Evolutionary conservation across 2,797 vertebrate species (phyloP).

Genomic region (Leptoclinus maculatus): DNA sequence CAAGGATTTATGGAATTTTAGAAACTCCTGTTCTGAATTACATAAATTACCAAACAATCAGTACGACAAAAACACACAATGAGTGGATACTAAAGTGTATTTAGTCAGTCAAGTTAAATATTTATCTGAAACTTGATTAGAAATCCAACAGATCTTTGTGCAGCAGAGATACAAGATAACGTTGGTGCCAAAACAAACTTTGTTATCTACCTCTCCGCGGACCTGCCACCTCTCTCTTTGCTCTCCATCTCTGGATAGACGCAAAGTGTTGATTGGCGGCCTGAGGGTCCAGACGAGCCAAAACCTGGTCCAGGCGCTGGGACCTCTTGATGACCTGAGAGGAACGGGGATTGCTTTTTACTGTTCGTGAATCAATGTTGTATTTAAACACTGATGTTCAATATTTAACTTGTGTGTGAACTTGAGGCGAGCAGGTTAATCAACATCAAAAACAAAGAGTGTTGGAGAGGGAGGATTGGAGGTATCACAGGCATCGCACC

Average conservation of each 20-base stretch:
- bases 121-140: not conserved
- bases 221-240: constrained; percentile 75
- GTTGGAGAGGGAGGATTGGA: too few species aligned
- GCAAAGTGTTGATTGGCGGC: constrained; percentile 84
- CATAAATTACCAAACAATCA: not conserved
- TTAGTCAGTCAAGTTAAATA: not conserved
- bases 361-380: not conserved
- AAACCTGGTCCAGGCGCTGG: constrained; percentile 88
- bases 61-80: not conserved
- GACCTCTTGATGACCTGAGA: constrained; percentile 90
- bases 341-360: not conserved
- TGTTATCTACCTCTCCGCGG: constrained; percentile 77
- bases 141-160: not conserved
- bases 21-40: not conserved
- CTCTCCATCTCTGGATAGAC: constrained; percentile 89
- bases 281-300: constrained; percentile 86
- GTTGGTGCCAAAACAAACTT: not conserved
- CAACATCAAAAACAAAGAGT: not conserved
- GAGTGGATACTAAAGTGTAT: too few species aligned
- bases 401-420: not conserved
- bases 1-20: not conserved
- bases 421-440: too few species aligned
- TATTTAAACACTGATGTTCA: not conserved
- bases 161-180: not conserved
- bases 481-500: too few species aligned